Conservation (phyloP, 2,113 vertebrate species). For the Rhinopomastus cyanomelas region DNA sequence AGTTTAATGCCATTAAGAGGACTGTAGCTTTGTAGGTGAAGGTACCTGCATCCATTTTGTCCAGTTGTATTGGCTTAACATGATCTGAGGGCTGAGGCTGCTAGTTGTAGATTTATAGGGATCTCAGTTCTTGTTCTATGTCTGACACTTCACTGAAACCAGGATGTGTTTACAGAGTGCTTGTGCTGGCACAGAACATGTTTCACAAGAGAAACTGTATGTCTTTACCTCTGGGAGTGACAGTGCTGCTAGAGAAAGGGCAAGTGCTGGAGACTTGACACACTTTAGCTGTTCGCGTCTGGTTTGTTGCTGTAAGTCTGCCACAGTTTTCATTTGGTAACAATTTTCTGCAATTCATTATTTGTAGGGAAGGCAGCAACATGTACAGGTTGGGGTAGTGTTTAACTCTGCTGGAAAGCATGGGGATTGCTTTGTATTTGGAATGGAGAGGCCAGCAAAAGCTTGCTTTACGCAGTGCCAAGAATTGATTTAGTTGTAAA, state of each 20-base stretch:
- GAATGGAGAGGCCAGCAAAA: neutral
- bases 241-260: neutral
- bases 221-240: neutral
- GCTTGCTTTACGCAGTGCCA: neutral
- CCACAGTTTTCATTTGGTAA: neutral
- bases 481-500: neutral
- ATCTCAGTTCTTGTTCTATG: neutral
- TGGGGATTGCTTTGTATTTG: neutral
- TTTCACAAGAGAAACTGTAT: neutral
- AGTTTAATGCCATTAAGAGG: neutral
- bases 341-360: neutral
- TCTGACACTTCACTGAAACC: neutral
- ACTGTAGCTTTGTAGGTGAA: neutral
- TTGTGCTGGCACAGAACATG: neutral
- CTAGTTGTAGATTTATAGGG: neutral
- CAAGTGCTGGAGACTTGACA: neutral
- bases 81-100: neutral
- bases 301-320: neutral
- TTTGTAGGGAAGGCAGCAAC: neutral
- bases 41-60: neutral
- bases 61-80: neutral
- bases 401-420: neutral
- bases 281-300: neutral
- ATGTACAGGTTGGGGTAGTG: neutral
- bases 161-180: neutral